Evolutionary conservation across 37 sponge, comb jelly and placozoan species (phyloP).

Genomic region (Mnemiopsis leidyi): DNA sequence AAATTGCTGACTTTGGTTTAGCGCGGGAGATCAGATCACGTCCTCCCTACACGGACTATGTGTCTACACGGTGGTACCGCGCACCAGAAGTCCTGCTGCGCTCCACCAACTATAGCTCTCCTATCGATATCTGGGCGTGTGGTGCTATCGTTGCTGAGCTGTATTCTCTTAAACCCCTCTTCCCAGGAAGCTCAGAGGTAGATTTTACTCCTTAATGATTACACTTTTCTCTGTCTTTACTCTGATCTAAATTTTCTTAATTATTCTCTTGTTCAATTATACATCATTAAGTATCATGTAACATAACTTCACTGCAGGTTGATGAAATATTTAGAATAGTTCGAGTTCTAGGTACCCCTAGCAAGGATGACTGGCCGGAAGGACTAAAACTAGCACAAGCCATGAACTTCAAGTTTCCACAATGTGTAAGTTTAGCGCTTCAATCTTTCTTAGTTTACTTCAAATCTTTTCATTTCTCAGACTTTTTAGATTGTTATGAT

Average conservation of each 20-base stretch:
- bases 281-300: not conserved
- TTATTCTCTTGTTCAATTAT: not conserved
- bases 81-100: slow-evolving; percentile 91
- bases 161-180: slow-evolving; percentile 91
- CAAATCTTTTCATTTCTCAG: no score
- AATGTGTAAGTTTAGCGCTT: slow-evolving; percentile 67
- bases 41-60: slow-evolving; percentile 97
- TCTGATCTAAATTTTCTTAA: no score
- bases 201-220: no score
- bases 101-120: slow-evolving; percentile 90
- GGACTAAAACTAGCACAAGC: slow-evolving; percentile 81
- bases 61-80: slow-evolving; percentile 96
- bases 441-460: not conserved
- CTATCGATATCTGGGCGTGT: slow-evolving; percentile 96
- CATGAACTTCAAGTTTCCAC: slow-evolving; percentile 86
- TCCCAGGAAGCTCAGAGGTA: slow-evolving; percentile 87
- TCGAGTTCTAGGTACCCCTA: slow-evolving; percentile 85
- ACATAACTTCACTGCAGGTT: slow-evolving; percentile 50
- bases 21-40: slow-evolving; percentile 93
- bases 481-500: no score
- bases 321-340: slow-evolving; percentile 91
- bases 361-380: slow-evolving; percentile 84
- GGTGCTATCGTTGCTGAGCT: slow-evolving; percentile 93
- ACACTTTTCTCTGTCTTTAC: no score
- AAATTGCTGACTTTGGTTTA: slow-evolving; percentile 97